phyloP scores from a whole-genome alignment of 2,797 vertebrate genomes.

The Coregonus ussuriensis region DNA sequence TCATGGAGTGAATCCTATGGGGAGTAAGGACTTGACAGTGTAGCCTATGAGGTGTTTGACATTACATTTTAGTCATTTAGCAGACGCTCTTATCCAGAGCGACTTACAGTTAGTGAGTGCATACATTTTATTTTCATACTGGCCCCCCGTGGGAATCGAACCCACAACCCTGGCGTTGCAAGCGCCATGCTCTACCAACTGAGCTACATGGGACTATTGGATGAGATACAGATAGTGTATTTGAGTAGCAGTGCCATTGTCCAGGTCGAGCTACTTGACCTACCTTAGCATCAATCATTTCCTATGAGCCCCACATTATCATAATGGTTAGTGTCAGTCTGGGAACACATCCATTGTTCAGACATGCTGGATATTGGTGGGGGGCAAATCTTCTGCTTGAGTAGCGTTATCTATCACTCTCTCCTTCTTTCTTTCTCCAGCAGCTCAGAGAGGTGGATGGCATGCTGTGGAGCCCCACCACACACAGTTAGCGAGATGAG shows the following conservation, averaged over 20 bases:
- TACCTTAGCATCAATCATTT: conserved; percentile 66
- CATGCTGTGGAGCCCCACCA: conserved; percentile 59
- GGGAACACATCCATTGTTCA: conserved; percentile 69
- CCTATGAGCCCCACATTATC: conserved; percentile 70
- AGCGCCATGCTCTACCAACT: too few relatives aligned
- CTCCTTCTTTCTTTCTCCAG: conserved; percentile 60
- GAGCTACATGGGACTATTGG: conserved; percentile 23
- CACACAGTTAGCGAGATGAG: conserved; percentile 64
- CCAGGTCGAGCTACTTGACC: conserved; percentile 69
- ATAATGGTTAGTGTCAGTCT: conserved; percentile 72
- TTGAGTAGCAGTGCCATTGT: not conserved
- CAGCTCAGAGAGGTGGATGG: conserved; percentile 61
- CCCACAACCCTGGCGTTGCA: too few relatives aligned
- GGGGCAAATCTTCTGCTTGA: conserved; percentile 76
- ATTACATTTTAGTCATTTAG: not conserved
- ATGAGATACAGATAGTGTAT: conserved; percentile 19
- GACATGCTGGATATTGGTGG: conserved; percentile 69
- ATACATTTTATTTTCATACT: too few relatives aligned
- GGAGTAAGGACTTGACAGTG: conserved; percentile 53
- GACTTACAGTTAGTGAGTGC: too few relatives aligned
- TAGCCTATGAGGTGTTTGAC: conserved; percentile 30
- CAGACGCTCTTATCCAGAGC: too few relatives aligned
- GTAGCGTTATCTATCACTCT: conserved; percentile 75
- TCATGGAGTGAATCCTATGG: conserved; percentile 46
- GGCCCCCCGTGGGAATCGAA: too few relatives aligned